These are phyloP conservation scores for Streptopelia turtur DNA, from an alignment of 2,797 vertebrate genomes.

Conservation along the genomic window DNA sequence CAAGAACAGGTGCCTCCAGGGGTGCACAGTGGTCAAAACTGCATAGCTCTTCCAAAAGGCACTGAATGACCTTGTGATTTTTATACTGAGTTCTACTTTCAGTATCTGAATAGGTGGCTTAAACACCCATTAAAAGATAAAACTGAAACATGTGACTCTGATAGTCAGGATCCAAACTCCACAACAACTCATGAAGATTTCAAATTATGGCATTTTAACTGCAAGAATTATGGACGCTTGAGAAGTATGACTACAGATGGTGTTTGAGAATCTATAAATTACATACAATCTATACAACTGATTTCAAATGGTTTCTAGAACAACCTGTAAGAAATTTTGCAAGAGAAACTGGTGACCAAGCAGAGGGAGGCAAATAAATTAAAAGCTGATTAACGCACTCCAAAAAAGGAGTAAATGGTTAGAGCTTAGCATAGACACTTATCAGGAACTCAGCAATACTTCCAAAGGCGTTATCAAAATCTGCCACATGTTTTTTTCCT, in stretches of 20 bases:
- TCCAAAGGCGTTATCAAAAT: neutral
- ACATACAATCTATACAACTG: neutral
- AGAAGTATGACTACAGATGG: neutral
- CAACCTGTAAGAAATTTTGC: neutral
- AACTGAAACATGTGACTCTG: neutral
- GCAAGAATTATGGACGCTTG: neutral
- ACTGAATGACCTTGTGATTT: neutral
- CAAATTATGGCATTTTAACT: neutral
- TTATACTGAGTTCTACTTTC: neutral
- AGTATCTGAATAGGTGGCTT: neutral
- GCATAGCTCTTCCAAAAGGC: neutral
- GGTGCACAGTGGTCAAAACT: neutral
- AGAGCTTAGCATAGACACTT: neutral
- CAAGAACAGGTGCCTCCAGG: neutral
- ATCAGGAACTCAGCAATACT: neutral
- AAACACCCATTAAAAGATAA: neutral
- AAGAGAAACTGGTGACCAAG: neutral
- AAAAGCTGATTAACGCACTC: neutral
- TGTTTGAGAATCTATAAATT: neutral
- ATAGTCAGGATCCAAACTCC: neutral
- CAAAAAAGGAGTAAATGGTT: neutral
- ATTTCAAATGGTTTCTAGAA: neutral
- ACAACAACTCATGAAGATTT: neutral
- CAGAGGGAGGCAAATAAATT: neutral
- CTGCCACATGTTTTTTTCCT: neutral